A percentile compares a stretch with the other conserved stretches of the same genome.
phyloP scores from a whole-genome alignment of 2,797 vertebrate species.

The Amniataba percoides region DNA sequence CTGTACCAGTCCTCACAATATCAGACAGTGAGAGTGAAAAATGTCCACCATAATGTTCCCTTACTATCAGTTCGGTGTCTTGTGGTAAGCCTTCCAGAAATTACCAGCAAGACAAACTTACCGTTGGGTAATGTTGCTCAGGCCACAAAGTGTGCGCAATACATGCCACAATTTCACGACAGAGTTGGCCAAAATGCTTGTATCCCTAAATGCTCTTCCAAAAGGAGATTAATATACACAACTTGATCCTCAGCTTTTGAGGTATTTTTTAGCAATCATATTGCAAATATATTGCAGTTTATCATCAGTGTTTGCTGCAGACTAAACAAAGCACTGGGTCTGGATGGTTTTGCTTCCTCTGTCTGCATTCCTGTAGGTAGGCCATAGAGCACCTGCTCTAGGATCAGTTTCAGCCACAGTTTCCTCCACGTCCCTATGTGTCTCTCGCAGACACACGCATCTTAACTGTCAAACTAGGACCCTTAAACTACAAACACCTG shows the following conservation, averaged over 20 bases:
- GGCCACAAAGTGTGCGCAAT: background rate
- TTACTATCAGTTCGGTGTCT: background rate
- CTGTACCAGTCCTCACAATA: background rate
- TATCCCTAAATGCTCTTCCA: background rate
- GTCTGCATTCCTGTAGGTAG: constrained; percentile 55
- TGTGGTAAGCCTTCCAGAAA: too few relatives aligned
- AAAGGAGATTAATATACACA: background rate
- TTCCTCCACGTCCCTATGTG: constrained; percentile 69
- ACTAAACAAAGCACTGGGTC: constrained; percentile 9
- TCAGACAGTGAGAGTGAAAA: background rate
- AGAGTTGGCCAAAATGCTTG: background rate
- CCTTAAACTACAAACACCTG: constrained; percentile 20
- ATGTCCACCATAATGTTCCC: background rate
- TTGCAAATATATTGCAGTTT: constrained; percentile 2
- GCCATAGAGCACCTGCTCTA: constrained; percentile 68
- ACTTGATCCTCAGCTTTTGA: background rate
- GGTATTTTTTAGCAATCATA: background rate
- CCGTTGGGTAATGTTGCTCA: background rate
- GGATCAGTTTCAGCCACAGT: constrained; percentile 85
- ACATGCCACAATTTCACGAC: constrained; percentile 16
- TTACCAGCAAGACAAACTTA: background rate
- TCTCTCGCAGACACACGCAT: constrained; percentile 30
- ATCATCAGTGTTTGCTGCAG: constrained; percentile 22
- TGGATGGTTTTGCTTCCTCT: constrained; percentile 77
- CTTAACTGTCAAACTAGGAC: constrained; percentile 61